Evolutionary conservation across 1,140 invertebrate species (phyloP).

Genomic region (Nasonia vitripennis): DNA sequence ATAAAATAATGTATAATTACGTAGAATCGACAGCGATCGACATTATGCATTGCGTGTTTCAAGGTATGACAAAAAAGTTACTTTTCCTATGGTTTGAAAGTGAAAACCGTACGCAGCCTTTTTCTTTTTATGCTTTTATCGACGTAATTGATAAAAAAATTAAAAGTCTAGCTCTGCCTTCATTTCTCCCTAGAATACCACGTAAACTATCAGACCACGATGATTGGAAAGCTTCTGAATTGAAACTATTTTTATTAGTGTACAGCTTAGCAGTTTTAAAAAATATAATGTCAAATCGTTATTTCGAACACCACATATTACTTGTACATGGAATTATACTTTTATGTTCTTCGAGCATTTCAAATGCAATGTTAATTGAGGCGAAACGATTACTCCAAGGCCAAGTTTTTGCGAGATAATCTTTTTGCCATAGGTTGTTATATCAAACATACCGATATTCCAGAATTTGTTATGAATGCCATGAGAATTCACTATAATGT

Average conservation of each 20-base stretch:
- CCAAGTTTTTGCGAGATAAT: no score
- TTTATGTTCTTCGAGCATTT: constrained; percentile 47
- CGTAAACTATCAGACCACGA: constrained; percentile 39
- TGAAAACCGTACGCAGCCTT: constrained; percentile 6
- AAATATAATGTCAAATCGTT: constrained; percentile 42
- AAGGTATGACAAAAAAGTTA: constrained; percentile 12
- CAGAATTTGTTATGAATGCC: no score
- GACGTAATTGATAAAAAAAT: not conserved
- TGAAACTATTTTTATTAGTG: constrained; percentile 34
- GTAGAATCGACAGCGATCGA: constrained; percentile 10
- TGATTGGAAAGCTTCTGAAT: constrained; percentile 42
- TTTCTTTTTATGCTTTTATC: not conserved
- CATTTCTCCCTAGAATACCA: not conserved
- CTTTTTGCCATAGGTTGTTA: no score
- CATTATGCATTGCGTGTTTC: constrained; percentile 14
- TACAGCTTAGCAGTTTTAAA: no score
- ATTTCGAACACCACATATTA: constrained; percentile 54
- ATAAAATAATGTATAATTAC: not conserved
- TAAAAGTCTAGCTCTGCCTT: no score
- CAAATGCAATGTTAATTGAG: constrained; percentile 10
- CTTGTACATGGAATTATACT: constrained; percentile 50
- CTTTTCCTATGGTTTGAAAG: not conserved
- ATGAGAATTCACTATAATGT: no score
- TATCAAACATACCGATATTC: no score
- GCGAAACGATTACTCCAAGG: constrained; percentile 29